Evolutionary conservation across 2,797 vertebrate genomes (phyloP), one percentile per base, ranked within the genome.

Genomic region (Artibeus jamaicensis): DNA sequence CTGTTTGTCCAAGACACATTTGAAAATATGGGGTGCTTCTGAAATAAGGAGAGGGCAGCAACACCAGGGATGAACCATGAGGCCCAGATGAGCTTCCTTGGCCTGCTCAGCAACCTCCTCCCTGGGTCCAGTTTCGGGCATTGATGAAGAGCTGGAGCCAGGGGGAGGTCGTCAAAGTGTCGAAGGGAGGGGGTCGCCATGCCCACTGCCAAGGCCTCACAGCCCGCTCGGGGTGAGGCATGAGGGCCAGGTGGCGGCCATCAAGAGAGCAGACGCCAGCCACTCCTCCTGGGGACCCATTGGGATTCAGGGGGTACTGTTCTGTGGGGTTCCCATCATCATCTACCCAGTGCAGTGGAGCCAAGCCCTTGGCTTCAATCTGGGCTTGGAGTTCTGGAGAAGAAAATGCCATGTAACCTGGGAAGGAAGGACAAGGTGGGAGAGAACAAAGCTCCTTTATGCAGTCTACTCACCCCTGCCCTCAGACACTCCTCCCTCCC

Each of bases 211-310:
- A 99, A 34, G 97, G 97, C 65, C 99, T 97, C 78, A 99, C 99
- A 10, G 99, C 98, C n/a, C 99, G 98, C 98, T 99, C 99, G 0
- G 99, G 99, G 96, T 99, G 99, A 0, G 99, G 99, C 99, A 99
- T 99, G 98, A 99, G 98, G 76, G 99, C 99, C 94, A 99, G 97
- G 97, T 99, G 99, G 46, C 99, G 98, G 9, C 99, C 99, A 0
- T 99, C 99, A 0, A 55, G 89, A 24, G 99, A 99, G 97, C 99
- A 99, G 57, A 99, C 96, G 0, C 99, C 99, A 0, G 99, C 99
- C 1, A 99, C 95, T 0, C 99, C 99, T 53, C 97, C 97, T 0
- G 98, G 98, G 1, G 99, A 99, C n/a, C 99, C 99, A 0, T 99
- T 99, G 1, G 99, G 99, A 97, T 99, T 99, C 96, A 99, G 96